phyloP scores from a whole-genome alignment of 2,797 vertebrate species.

The Melanotaenia maccullochi region DNA sequence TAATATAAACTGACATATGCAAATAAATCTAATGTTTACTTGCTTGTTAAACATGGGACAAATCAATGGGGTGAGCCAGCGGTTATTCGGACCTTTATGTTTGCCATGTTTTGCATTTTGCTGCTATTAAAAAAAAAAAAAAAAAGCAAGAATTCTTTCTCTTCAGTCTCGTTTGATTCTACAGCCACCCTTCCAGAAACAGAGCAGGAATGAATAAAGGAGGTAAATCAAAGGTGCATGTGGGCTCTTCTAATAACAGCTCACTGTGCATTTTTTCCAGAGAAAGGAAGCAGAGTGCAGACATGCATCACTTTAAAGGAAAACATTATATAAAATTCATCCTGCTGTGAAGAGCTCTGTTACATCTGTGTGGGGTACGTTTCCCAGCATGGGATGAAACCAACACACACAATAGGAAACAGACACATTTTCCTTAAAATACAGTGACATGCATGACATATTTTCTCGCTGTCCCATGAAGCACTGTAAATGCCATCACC shows the following conservation, averaged over 20 bases:
- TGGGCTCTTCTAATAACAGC: slow-evolving; percentile 27
- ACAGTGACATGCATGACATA: slow-evolving; percentile 33
- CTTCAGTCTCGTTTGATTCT: slow-evolving; percentile 1
- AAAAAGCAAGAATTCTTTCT: background rate
- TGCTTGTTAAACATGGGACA: slow-evolving; percentile 7
- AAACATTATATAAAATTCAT: slow-evolving; percentile 43
- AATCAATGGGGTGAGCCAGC: slow-evolving; percentile 1
- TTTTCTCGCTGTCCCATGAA: slow-evolving; percentile 49
- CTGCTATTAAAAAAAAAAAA: slow-evolving; percentile 5
- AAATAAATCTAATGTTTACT: slow-evolving; percentile 7
- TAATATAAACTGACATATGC: slow-evolving; percentile 14
- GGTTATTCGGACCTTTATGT: slow-evolving; percentile 25
- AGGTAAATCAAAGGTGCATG: slow-evolving; percentile 21
- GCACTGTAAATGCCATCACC: slow-evolving; percentile 47
- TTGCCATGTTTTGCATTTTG: slow-evolving; percentile 9
- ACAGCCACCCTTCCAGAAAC: background rate
- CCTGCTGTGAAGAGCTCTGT: slow-evolving; percentile 45
- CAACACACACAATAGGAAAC: slow-evolving; percentile 23
- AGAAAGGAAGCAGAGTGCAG: slow-evolving; percentile 30
- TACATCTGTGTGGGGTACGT: slow-evolving; percentile 39
- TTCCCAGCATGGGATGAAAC: slow-evolving; percentile 41
- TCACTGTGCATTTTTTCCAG: slow-evolving; percentile 16
- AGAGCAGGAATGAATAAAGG: slow-evolving; percentile 7
- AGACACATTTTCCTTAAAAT: slow-evolving; percentile 29
- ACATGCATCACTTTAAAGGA: slow-evolving; percentile 54